Base-by-base conservation (phyloP, 1,140 invertebrate genomes). In the Aphelinus certus region DNA sequence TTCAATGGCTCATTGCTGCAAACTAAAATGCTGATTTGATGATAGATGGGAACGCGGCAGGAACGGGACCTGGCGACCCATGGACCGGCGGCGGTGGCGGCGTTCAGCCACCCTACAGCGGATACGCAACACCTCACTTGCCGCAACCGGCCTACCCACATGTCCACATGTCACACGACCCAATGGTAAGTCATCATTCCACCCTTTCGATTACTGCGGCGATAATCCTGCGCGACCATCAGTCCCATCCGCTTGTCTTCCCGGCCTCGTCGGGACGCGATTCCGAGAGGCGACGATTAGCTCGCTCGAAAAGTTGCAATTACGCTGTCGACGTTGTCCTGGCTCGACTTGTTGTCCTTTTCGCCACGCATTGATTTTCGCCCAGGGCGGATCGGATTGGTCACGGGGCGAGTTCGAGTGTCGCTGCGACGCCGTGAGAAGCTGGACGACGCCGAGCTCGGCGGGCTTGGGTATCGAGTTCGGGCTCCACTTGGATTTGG, bases 161-260 rank as follows among this genome's bases (percentile, higher is more conserved):
- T 53, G 89, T 92, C 87, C 90, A 91, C 83, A 88, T 92, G 86
- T 85, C 90, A 77, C 89, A 89, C 78, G 90, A 91, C 81, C 88
- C 89, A 75, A 91, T 92, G 91, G 91, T 91, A 84, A 88, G 88
- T 26, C 26, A 26, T 26, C 26, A 26, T 26, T 26, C 0, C 26
- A 26, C 26, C 26, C 26, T 26, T 26, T 26, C 26, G 26, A 26
- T 26, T 26, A 26, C 26, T 26, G 26, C 26, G 26, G 26, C 26
- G 26, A 26, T 26, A 26, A 26, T 0, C 26, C 26, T 26, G 26
- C 26, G 26, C 26, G 26, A 26, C 26, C 26, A 26, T 26, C 26
- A 26, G 26, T 26, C 26, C 0, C 26, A 26, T 26, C 26, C 26
- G 26, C 26, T 26, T 26, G 26, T 26, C 26, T 26, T 26, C 26